Evolutionary conservation across 2,797 vertebrate genomes (phyloP), one percentile per base, ranked within the genome.

Genomic region (Sebastes itinus): DNA sequence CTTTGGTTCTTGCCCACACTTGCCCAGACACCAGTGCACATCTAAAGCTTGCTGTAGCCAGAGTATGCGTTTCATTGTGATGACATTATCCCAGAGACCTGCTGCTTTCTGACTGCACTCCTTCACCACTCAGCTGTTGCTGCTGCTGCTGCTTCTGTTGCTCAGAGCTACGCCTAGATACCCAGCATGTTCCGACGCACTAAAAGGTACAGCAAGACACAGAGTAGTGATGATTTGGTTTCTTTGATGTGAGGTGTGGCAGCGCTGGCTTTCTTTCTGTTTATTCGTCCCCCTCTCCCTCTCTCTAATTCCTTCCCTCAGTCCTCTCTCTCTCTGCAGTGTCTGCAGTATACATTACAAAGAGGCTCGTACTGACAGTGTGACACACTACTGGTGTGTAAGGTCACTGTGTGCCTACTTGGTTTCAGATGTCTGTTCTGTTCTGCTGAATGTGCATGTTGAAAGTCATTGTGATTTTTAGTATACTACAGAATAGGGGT

Each of bases 171-270:
- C 78, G 58, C 68, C 87, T 62, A 42, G 74, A 88, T 32, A 76
- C 72, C 18, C 33, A 86, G 61, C 85, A 93, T 94, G 94, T 92
- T 94, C 75, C 86, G 92, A 82, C 88, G 92, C 77, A 90, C 91
- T 28, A 90, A 91, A 84, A 94, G 91, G 91, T 93, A 92, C 70
- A 68, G 3, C 4, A 7, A 60, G 33, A 60, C 32, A 46, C 27
- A 20, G 61, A 23, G 66, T 1, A 5, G 35, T 16, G 35, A 74
- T 30, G 68, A 55, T 82, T 28, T 42, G 22, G 58, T 71, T 68
- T 78, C 25, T 76, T 60, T 32, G 63, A 55, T 56, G 77, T 73
- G 65, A 84, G 78, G 70, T 46, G 68, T 54, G 76, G 81, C 52
- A 23, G 76, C 33, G 14, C 49, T 28, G 35, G 33, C 64, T 88